A percentile compares a stretch with the other conserved stretches of the same genome.
These are phyloP conservation scores for Parambassis ranga DNA, from an alignment of 2,797 vertebrate species.

Conservation along the genomic window DNA sequence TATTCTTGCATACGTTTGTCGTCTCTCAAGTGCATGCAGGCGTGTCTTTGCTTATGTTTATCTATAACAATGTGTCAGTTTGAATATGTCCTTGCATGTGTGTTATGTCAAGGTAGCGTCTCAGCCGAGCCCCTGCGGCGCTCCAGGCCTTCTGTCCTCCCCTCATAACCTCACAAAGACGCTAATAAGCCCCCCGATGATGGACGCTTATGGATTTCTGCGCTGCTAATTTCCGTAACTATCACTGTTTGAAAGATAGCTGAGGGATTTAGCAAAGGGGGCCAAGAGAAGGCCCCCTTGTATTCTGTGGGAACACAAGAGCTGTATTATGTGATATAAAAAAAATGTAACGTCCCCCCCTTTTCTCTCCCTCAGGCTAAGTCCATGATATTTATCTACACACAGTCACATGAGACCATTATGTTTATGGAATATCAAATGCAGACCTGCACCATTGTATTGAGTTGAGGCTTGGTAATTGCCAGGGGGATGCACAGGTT, in stretches of 20 bases:
- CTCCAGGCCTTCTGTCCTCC: constrained; percentile 76
- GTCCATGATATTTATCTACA: constrained; percentile 77
- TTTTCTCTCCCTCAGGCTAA: constrained; percentile 70
- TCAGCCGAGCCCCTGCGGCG: constrained; percentile 58
- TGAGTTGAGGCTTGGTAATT: constrained; percentile 57
- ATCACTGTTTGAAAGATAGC: constrained; percentile 98
- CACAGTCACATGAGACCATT: constrained; percentile 77
- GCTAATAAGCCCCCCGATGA: constrained; percentile 96
- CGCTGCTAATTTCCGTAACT: constrained; percentile 98
- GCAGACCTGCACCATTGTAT: constrained; percentile 52
- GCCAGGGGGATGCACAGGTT: constrained; percentile 62
- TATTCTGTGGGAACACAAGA: constrained; percentile 87
- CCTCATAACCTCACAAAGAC: constrained; percentile 85
- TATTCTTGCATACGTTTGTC: too few species aligned
- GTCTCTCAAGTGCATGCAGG: too few species aligned
- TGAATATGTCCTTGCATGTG: constrained; percentile 41
- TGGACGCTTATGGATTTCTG: constrained; percentile 95
- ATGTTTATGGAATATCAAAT: constrained; percentile 79
- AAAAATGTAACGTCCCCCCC: constrained; percentile 72
- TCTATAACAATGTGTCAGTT: constrained; percentile 7
- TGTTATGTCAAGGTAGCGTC: constrained; percentile 59
- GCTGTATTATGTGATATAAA: constrained; percentile 89
- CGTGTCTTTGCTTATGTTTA: background rate
- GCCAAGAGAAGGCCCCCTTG: constrained; percentile 83
- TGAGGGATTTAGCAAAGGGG: constrained; percentile 84